A percentile compares a stretch with the other conserved stretches of the same genome.
Conservation (phyloP, 2,113 vertebrate species). For the Uria lomvia region DNA sequence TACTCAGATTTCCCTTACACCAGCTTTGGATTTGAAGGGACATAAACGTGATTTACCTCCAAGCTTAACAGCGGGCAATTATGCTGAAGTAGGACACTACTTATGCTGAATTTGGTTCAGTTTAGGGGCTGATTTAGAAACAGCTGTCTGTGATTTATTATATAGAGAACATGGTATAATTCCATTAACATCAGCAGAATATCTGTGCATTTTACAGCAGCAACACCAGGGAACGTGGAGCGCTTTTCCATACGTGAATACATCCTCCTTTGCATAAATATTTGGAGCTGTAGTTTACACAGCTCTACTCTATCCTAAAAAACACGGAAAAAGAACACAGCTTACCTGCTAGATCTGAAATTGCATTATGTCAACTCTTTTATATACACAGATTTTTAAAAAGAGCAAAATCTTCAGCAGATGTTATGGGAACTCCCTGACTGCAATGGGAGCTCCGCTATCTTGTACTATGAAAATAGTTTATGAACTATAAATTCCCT, state of each 20-base stretch:
- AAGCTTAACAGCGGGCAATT: neutral
- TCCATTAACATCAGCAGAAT: neutral
- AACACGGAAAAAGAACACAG: neutral
- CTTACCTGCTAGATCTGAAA: neutral
- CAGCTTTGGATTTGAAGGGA: neutral
- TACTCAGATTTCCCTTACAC: neutral
- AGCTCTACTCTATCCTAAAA: neutral
- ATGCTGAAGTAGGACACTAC: neutral
- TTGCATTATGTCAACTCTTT: neutral
- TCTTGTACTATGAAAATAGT: neutral
- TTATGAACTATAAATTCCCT: neutral
- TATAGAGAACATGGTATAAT: neutral
- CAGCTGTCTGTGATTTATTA: neutral
- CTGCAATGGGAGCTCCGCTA: neutral
- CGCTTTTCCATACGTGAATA: neutral
- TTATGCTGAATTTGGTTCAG: neutral
- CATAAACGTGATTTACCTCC: conserved; percentile 21
- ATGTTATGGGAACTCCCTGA: neutral
- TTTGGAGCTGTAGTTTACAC: neutral
- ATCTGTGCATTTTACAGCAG: neutral
- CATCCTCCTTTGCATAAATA: neutral
- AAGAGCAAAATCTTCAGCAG: neutral
- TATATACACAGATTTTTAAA: neutral
- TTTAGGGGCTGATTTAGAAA: neutral
- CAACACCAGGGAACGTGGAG: neutral